Percentiles rank a stretch among this genome's conserved stretches.
These are phyloP conservation scores for Nebria brevicollis DNA, from an alignment of 2,888 invertebrate genomes.

Conservation along the genomic window DNA sequence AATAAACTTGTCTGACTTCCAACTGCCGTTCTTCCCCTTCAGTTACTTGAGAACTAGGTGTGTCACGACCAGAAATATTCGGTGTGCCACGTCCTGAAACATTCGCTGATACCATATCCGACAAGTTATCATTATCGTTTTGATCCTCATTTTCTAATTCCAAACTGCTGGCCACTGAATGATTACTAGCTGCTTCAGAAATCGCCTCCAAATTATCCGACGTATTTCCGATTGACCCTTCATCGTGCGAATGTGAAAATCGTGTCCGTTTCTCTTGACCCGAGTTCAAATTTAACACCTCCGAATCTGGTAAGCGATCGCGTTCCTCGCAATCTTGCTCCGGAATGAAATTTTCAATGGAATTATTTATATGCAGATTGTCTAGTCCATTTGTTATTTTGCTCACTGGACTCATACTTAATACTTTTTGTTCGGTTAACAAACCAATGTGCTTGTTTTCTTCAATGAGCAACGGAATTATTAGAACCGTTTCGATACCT, in stretches of 20 bases:
- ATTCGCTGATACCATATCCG: slow-evolving; percentile 97
- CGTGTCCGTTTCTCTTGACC: slow-evolving; percentile 70
- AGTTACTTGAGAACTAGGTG: slow-evolving; percentile 92
- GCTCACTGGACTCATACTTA: slow-evolving; percentile 63
- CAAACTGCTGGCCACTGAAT: slow-evolving; percentile 90
- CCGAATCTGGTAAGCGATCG: slow-evolving; percentile 41
- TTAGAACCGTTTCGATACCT: slow-evolving; percentile 69
- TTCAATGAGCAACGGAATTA: slow-evolving; percentile 71
- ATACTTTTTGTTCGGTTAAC: slow-evolving; percentile 70
- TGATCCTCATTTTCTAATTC: slow-evolving; percentile 89
- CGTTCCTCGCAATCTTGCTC: slow-evolving; percentile 48
- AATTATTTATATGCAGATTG: slow-evolving; percentile 38
- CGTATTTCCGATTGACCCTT: slow-evolving; percentile 90
- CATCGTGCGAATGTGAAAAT: slow-evolving; percentile 91
- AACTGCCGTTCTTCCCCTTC: slow-evolving; percentile 72
- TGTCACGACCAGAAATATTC: slow-evolving; percentile 96
- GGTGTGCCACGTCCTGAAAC: slow-evolving; percentile 92
- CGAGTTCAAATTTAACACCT: slow-evolving; percentile 59
- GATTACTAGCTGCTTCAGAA: slow-evolving; percentile 95
- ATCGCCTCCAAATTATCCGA: slow-evolving; percentile 95
- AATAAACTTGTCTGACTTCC: slow-evolving; percentile 55
- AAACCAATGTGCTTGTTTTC: slow-evolving; percentile 62
- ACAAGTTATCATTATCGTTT: slow-evolving; percentile 90
- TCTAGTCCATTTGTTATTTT: slow-evolving; percentile 44
- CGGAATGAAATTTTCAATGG: slow-evolving; percentile 48